Evolutionary conservation across 2,888 invertebrate genomes (phyloP), one percentile per base, ranked within the genome.

Genomic region (Disparrhopalites patrizii): DNA sequence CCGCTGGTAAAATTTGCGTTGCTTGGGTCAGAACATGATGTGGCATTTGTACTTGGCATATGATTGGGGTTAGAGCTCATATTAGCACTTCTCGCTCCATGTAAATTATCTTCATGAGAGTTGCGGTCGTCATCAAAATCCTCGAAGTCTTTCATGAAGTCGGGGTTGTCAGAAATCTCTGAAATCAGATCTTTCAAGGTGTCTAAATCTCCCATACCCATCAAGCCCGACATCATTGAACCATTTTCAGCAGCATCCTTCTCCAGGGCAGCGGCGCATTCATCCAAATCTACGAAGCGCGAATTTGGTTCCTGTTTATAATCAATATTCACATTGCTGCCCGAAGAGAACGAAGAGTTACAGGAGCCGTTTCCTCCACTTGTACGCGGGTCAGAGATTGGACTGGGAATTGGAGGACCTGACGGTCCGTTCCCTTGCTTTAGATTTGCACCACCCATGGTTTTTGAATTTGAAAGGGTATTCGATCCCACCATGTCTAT

Each of bases 181-280:
- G 89, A 90, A 75, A 93, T 90, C 77, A 93, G 85, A 79, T 91
- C 90, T 79, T 92, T 91, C 78, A 93, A 88, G 50, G 88, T 86
- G 76, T 87, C 88, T 69, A 89, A 85, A 33, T 84, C 84, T 58
- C 89, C 90, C 27, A 65, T 52, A 10, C 62, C 62, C 31, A 63
- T 62, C 70, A 91, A 85, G 77, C 90, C 90, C 31, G 89, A 85
- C 75, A 91, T 85, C 55, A 86, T 84, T 10, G 69, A 69, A 54
- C 86, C 86, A 77, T 85, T 86, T 2, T 87, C 88, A 23, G 74
- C 73, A 2, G 85, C 88, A 77, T 92, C 93, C 76, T 92, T 89
- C 76, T 92, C 93, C 68, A 93, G 81, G 0, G 91, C 90, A 7
- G 89, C 90, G 10, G 91, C 91, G 80, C 90, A 90, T 77, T 89